phyloP scores from a whole-genome alignment of 1,140 invertebrate genomes.

The Cydia fagiglandana region DNA sequence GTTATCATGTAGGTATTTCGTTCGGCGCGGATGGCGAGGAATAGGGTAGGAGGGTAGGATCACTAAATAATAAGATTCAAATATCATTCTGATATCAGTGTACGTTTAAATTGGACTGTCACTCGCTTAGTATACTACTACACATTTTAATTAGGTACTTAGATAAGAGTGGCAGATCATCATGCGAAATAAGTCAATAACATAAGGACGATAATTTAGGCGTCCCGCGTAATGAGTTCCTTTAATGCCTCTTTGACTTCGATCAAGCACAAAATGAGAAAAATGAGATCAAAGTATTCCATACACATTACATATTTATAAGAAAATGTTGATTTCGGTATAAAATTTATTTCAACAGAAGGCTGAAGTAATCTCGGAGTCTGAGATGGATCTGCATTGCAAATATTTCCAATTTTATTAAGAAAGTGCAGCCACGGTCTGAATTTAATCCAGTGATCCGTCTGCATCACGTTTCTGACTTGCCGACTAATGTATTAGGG shows the following conservation, averaged over 20 bases:
- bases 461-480: conserved; percentile 4
- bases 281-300: conserved; percentile 6
- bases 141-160: not conserved
- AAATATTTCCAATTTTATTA: conserved; percentile 64
- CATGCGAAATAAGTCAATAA: not conserved
- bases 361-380: conserved; percentile 50
- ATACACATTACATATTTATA: conserved; percentile 29
- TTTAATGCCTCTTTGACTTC: not conserved
- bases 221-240: not conserved
- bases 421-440: conserved; percentile 49
- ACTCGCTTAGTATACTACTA: not conserved
- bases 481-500: conserved; percentile 4
- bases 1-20: too few relatives aligned
- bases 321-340: conserved; percentile 25
- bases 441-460: conserved; percentile 48
- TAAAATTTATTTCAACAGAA: conserved; percentile 40
- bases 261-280: conserved; percentile 31
- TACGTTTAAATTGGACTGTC: not conserved
- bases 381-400: conserved; percentile 56
- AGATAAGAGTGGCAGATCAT: not conserved
- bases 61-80: too few relatives aligned
- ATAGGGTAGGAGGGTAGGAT: too few relatives aligned
- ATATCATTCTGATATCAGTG: too few relatives aligned
- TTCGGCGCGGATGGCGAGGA: too few relatives aligned
- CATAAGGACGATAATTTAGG: not conserved